Conservation (phyloP, 2,888 invertebrate species). For the Mactromeris polynyma region DNA sequence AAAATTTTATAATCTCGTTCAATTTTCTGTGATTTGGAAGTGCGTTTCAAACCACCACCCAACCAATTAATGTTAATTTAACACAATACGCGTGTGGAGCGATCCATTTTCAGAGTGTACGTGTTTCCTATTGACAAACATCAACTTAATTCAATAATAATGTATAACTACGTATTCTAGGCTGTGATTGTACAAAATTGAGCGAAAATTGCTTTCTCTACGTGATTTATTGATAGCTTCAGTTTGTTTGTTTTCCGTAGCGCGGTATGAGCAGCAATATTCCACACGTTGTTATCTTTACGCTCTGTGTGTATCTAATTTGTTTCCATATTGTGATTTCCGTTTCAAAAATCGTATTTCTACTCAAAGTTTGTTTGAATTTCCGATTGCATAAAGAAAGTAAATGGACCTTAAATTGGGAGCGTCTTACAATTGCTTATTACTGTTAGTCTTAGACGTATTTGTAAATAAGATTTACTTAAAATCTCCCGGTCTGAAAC, state of each 20-base stretch:
- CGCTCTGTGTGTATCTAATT: constrained; percentile 43
- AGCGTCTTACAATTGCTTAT: not conserved
- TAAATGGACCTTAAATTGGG: constrained; percentile 20
- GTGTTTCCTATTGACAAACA: not conserved
- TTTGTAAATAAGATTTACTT: not conserved
- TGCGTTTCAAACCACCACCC: not conserved
- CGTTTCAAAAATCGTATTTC: constrained; percentile 21
- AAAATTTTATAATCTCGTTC: not conserved
- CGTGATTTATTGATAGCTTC: constrained; percentile 14
- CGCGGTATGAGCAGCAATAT: constrained; percentile 29
- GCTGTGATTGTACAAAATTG: constrained; percentile 31
- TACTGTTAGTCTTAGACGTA: not conserved
- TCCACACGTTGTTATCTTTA: constrained; percentile 24
- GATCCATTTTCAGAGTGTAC: not conserved
- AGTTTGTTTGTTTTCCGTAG: constrained; percentile 31
- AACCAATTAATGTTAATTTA: not conserved
- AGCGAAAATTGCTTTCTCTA: constrained; percentile 18
- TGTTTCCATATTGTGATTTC: constrained; percentile 48
- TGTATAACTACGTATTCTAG: not conserved
- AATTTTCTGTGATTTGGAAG: not conserved
- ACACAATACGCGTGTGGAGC: not conserved
- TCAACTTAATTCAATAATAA: constrained; percentile 6
- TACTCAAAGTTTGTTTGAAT: constrained; percentile 44
- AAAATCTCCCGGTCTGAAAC: not conserved
- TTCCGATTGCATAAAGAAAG: constrained; percentile 35